Percentiles rank a stretch among this genome's conserved stretches.
Conservation (phyloP, 35 echinoderm and acorn worm species). For the Apostichopus parvimensis region DNA sequence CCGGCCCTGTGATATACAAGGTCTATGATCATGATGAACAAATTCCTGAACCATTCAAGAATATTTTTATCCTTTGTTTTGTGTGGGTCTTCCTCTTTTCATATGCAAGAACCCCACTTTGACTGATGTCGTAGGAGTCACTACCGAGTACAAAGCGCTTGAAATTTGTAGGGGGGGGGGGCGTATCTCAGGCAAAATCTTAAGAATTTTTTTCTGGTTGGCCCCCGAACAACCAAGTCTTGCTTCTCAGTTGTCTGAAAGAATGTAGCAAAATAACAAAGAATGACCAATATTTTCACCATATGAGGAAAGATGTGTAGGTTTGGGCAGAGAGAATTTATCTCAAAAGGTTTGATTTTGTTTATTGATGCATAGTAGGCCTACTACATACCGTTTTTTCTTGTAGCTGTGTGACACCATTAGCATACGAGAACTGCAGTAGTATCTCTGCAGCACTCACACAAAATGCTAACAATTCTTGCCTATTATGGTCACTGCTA, state of each 20-base stretch:
- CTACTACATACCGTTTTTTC: not conserved
- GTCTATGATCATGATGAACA: too few relatives aligned
- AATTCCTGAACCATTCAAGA: too few relatives aligned
- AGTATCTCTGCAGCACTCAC: not conserved
- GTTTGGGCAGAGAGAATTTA: not conserved
- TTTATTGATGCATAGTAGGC: not conserved
- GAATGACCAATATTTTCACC: not conserved
- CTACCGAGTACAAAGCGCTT: too few relatives aligned
- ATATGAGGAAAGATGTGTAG: not conserved
- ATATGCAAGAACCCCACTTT: too few relatives aligned
- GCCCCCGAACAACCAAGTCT: not conserved
- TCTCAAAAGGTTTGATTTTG: not conserved
- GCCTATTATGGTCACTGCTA: not conserved
- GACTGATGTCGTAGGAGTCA: too few relatives aligned
- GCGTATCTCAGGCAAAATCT: too few relatives aligned
- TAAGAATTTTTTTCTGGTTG: not conserved
- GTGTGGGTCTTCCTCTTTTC: too few relatives aligned
- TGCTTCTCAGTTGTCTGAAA: too few relatives aligned
- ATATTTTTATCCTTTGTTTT: too few relatives aligned
- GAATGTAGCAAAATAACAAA: not conserved
- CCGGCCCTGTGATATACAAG: too few relatives aligned
- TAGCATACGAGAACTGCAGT: not conserved
- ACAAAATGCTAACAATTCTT: not conserved
- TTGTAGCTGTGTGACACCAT: not conserved
- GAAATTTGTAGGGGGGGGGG: too few relatives aligned